Conservation (phyloP, 2,797 vertebrate species). For the Brachyalestes nurse region DNA sequence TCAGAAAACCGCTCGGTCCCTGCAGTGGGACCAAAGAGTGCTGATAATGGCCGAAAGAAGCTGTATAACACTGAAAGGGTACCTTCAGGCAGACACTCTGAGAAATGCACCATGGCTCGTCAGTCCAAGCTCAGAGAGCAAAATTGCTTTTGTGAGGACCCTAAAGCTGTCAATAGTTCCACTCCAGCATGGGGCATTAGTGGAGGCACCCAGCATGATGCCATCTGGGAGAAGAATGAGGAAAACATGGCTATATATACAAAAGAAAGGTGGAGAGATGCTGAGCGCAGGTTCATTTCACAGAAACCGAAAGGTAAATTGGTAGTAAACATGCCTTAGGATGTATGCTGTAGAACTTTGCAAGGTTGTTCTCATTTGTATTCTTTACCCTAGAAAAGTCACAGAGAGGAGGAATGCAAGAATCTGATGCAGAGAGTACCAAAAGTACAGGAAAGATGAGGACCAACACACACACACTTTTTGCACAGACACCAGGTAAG, state of each 20-base stretch:
- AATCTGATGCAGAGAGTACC: constrained; percentile 44
- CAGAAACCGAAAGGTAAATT: constrained; percentile 59
- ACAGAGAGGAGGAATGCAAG: constrained; percentile 53
- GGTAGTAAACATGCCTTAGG: no score
- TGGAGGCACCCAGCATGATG: constrained; percentile 55
- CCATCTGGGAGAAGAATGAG: constrained; percentile 59
- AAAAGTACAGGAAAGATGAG: constrained; percentile 63
- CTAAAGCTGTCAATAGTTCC: constrained; percentile 38
- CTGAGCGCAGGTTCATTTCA: constrained; percentile 51
- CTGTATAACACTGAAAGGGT: constrained; percentile 45
- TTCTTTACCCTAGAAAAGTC: constrained; percentile 60
- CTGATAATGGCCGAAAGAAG: constrained; percentile 20
- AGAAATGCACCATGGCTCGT: constrained; percentile 45
- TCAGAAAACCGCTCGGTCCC: constrained; percentile 64
- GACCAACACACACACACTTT: constrained; percentile 65
- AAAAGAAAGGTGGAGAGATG: constrained; percentile 57
- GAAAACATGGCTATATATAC: constrained; percentile 55
- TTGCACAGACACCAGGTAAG: constrained; percentile 71
- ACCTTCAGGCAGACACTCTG: constrained; percentile 57
- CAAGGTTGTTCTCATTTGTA: not conserved
- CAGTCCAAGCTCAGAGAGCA: constrained; percentile 63
- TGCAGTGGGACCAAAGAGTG: constrained; percentile 32
- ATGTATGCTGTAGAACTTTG: not conserved
- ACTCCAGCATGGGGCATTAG: constrained; percentile 45
- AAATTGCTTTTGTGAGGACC: constrained; percentile 61